Percentiles rank a stretch among this genome's conserved stretches.
Conservation (phyloP, 2,113 vertebrate species). For the Phainopepla nitens region DNA sequence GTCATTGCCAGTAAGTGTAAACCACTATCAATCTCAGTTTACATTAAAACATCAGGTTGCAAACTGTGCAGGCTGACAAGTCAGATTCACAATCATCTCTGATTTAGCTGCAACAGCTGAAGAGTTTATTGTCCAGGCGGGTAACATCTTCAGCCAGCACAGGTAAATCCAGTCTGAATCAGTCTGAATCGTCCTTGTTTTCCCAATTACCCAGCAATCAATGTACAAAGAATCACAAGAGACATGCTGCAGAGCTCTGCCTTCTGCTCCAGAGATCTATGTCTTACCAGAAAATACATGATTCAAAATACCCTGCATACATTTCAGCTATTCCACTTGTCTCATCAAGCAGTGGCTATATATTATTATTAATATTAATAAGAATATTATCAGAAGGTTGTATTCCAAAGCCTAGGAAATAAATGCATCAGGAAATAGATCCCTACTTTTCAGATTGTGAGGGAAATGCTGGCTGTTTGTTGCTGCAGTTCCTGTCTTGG, state of each 20-base stretch:
- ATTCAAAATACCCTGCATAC: neutral
- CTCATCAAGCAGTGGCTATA: neutral
- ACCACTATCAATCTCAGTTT: neutral
- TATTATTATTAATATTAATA: neutral
- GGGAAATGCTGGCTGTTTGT: neutral
- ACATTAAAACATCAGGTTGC: neutral
- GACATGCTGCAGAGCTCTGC: neutral
- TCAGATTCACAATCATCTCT: neutral
- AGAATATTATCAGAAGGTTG: neutral
- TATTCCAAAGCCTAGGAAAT: neutral
- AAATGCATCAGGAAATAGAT: neutral
- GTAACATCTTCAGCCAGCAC: neutral
- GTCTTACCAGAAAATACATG: neutral
- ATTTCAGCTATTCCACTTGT: neutral
- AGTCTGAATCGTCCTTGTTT: neutral
- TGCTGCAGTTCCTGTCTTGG: neutral
- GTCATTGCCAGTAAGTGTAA: neutral
- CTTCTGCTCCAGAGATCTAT: neutral
- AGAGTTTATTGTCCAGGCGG: neutral
- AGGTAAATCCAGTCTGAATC: neutral
- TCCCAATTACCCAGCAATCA: neutral
- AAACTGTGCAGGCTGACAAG: neutral
- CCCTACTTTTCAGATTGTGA: neutral
- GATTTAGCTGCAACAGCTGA: constrained; percentile 1
- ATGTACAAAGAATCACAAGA: neutral